Evolutionary conservation across 2,797 vertebrate species (phyloP).

Genomic region (Strix occidentalis): DNA sequence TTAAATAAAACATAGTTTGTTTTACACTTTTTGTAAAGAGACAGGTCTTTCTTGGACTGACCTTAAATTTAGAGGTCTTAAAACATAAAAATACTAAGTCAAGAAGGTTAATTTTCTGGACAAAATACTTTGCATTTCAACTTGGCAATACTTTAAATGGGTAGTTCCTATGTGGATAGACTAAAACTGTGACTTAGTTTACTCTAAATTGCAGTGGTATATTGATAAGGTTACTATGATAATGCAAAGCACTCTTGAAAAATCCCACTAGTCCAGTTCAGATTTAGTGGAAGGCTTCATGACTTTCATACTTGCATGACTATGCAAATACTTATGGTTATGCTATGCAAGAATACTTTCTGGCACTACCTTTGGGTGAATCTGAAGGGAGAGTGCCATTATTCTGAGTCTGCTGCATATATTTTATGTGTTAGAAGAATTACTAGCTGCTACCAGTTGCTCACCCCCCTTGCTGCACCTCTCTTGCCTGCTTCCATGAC

Average conservation of each 20-base stretch:
- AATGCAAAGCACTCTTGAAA: not conserved
- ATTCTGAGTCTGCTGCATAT: not conserved
- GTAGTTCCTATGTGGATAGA: not conserved
- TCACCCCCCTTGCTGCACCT: rapidly evolving
- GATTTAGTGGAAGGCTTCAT: not conserved
- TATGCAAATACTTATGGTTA: not conserved
- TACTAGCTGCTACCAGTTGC: not conserved
- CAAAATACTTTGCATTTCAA: not conserved
- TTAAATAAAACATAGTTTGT: not conserved
- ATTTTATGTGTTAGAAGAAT: not conserved
- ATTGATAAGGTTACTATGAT: not conserved
- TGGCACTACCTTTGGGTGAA: not conserved
- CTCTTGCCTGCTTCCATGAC: not conserved
- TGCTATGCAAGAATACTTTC: not conserved
- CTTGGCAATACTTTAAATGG: not conserved
- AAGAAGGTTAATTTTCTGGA: not conserved
- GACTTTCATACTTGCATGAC: not conserved
- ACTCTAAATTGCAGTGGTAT: not conserved
- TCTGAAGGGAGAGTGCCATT: not conserved
- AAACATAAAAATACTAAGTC: not conserved
- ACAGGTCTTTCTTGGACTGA: not conserved
- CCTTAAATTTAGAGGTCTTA: not conserved
- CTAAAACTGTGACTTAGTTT: not conserved
- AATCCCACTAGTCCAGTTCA: not conserved
- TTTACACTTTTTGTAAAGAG: not conserved